Conservation (phyloP, 2,113 vertebrate species). For the Corvus hawaiiensis region DNA sequence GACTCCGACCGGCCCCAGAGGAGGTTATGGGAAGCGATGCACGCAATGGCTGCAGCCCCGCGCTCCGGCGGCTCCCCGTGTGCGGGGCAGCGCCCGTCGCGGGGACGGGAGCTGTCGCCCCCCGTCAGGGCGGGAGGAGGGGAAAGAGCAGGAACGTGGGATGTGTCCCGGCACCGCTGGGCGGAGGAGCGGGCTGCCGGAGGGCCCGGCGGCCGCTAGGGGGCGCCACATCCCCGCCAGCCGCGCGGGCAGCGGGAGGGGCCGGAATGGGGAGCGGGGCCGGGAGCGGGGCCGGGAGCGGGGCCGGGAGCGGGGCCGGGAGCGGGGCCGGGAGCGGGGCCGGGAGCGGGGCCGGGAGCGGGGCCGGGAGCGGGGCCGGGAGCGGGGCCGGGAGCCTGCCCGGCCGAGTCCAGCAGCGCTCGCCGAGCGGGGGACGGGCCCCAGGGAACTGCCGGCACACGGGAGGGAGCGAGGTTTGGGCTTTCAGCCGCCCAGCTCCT, state of each 20-base stretch:
- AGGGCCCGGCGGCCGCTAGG: neutral
- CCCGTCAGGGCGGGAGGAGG: neutral
- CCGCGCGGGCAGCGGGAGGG: neutral
- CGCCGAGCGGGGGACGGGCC: neutral
- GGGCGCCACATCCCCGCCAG: neutral
- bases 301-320: neutral
- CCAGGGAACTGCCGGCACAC: too few species aligned
- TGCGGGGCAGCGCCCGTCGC: neutral
- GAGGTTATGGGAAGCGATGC: neutral
- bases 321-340: neutral
- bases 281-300: neutral
- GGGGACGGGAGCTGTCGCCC: rapidly evolving
- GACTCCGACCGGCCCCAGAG: neutral
- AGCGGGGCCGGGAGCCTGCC: neutral
- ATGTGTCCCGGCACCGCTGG: neutral
- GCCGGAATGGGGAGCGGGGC: neutral
- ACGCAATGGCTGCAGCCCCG: rapidly evolving
- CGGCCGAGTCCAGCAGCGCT: neutral
- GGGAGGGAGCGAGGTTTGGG: neutral
- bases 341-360: neutral
- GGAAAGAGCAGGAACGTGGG: neutral
- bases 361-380: neutral
- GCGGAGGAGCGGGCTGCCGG: neutral
- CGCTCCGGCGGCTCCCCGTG: neutral
- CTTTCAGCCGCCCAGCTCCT: neutral